Evolutionary conservation across 2,888 invertebrate species (phyloP).

Genomic region (Aleiodes alternator): DNA sequence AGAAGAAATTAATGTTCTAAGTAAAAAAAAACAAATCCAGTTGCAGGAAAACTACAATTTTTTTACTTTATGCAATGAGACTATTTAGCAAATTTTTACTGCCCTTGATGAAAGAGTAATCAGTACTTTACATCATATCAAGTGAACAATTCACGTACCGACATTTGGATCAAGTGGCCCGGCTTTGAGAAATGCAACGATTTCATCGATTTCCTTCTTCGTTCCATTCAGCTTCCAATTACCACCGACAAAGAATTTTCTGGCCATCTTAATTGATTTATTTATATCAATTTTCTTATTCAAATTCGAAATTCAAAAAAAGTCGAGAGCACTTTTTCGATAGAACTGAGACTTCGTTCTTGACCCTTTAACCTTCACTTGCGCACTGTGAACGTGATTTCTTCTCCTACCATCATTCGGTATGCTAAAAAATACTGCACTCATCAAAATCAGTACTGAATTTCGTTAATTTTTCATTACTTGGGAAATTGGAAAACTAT

Average conservation of each 20-base stretch:
- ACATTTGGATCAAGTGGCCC: conserved; percentile 89
- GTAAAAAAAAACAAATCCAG: too few relatives aligned
- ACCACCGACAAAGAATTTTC: conserved; percentile 99
- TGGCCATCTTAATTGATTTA: conserved; percentile 77
- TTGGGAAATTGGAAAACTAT: too few relatives aligned
- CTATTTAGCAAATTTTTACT: conserved; percentile 34
- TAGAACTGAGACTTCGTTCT: not conserved
- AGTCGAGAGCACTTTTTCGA: too few relatives aligned
- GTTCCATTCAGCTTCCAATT: conserved; percentile 99
- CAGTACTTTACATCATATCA: conserved; percentile 16
- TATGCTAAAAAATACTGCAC: too few relatives aligned
- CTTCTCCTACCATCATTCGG: not conserved
- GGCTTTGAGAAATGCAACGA: conserved; percentile 85
- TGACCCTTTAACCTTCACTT: too few relatives aligned
- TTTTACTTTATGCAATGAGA: not conserved
- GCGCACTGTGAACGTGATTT: conserved; percentile 10
- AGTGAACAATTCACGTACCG: conserved; percentile 77
- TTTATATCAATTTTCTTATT: conserved; percentile 12
- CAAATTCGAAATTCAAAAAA: not conserved
- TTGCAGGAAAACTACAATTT: too few relatives aligned
- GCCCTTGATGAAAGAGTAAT: conserved; percentile 30
- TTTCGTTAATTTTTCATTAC: too few relatives aligned
- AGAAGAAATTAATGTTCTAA: too few relatives aligned
- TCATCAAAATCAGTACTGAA: too few relatives aligned
- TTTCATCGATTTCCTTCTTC: conserved; percentile 88